A percentile compares a stretch with the other conserved stretches of the same genome.
phyloP scores from a whole-genome alignment of 1,140 invertebrate genomes.

The Drosophila lini region DNA sequence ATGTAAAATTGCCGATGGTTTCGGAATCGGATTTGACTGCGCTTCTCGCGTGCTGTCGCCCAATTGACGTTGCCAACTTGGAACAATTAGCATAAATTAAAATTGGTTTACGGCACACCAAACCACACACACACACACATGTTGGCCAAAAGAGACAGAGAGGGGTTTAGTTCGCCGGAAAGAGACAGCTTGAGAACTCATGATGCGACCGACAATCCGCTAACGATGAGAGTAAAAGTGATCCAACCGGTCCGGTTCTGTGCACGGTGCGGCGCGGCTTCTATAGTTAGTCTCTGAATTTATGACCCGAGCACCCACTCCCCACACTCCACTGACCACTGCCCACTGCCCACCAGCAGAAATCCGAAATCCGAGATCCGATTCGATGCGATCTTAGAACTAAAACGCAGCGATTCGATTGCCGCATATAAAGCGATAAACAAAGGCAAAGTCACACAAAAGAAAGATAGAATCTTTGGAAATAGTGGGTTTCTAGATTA shows the following conservation, averaged over 20 bases:
- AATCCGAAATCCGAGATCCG: constrained; percentile 17
- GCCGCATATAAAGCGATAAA: constrained; percentile 44
- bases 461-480: constrained; percentile 1
- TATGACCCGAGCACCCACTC: constrained; percentile 57
- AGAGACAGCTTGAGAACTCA: constrained; percentile 30
- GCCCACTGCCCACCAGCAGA: constrained; percentile 18
- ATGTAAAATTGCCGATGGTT: constrained; percentile 36
- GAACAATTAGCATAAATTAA: constrained; percentile 82
- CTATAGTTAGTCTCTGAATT: constrained; percentile 75
- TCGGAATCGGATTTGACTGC: constrained; percentile 49
- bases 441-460: constrained; percentile 34
- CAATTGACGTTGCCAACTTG: constrained; percentile 66
- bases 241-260: constrained; percentile 65
- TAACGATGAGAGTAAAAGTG: constrained; percentile 80
- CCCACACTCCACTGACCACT: constrained; percentile 2
- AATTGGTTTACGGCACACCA: constrained; percentile 70
- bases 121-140: background rate
- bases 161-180: background rate
- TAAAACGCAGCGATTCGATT: constrained; percentile 63
- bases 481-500: background rate
- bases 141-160: constrained; percentile 6
- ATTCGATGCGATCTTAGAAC: constrained; percentile 66
- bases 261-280: constrained; percentile 49
- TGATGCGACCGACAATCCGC: constrained; percentile 58
- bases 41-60: constrained; percentile 65